Base-by-base conservation (phyloP, 2,113 vertebrate species). In the Phaethornis superciliosus region DNA sequence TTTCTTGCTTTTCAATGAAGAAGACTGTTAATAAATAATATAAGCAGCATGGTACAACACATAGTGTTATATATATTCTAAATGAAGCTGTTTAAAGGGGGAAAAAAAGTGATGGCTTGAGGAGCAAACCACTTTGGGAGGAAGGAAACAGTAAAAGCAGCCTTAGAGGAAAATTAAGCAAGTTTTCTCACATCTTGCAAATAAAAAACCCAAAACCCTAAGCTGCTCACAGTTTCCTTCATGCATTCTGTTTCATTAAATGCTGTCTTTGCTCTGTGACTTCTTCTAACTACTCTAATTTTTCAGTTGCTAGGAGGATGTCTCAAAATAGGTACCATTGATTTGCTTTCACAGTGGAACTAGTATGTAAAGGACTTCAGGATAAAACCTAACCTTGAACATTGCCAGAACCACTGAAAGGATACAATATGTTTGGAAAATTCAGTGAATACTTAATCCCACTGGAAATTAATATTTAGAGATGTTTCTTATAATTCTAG, bases 1-100 rank as follows among this genome's bases (percentile, higher is more conserved):
- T 95, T 64, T 83, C 58, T 74, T 60, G 23, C 28, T 59, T 78
- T 93, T 85, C 58, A 67, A n/a, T 81, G 86, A 72, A 87, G 32
- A 69, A 51, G 30, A 46, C 13, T 67, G 20, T 79, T 75, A 65
- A 15, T 82, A 91, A 96, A 94, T 93, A 92, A 94, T 95, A 79
- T 77, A 94, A 94, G 19, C 59, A 93, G n/a, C 28, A 37, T 77
- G 67, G 24, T 79, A 51, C 42, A 79, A 84, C 35, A 75, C 32
- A 69, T 54, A 89, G 13, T 30, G 40, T 67, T 82, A 60, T 78
- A 54, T 69, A 60, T 89, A 58, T 81, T 47, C 86, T 72, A 87
- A 94, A 81, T 69, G 5, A 82, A 95, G 14, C 18, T 76, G 5
- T 89, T 92, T 64, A 91, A 85, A 15, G 8, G 5, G 30, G 81